Evolutionary conservation across 2,797 vertebrate genomes (phyloP), one percentile per base, ranked within the genome.

Genomic region (Helostoma temminkii): DNA sequence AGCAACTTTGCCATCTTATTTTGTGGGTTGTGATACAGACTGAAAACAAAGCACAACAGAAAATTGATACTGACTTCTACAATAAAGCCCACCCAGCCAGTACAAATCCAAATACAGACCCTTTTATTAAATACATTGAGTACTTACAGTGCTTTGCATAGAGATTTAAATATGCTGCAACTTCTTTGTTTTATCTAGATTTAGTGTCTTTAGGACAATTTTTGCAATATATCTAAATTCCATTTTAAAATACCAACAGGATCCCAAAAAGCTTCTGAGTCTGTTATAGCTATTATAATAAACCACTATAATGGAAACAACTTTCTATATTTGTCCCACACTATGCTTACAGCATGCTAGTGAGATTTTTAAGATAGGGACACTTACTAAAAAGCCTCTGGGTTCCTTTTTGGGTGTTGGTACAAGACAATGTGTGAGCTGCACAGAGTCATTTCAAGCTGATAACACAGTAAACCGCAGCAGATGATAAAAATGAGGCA

Each of bases 341-440:
- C 41, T 58, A 37, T 61, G 63, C 75, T 75, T 71, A 58, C 53
- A 87, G 81, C 78, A 37, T 64, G 30, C 47, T 78, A 28, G 65
- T 72, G 74, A 66, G 57, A 78, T 69, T 77, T 72, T 63, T n/a
- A 63, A 74, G 73, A 79, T 63, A 71, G 48, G 36, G 47, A 66
- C 42, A 62, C 56, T 75, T 66, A 75, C 56, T 37, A 72, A 73
- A 71, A 79, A 52, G 70, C 76, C 82, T 78, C 64, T 47, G 68
- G 79, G 58, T 71, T 66, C 37, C 16, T 73, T 75, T 59, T 49
- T 65, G 37, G 30, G 9, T 73, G 48, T 56, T 43, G 19, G 60
- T 67, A 70, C 19, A 53, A 79, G 37, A 34, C 28, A 56, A 68
- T 53, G 50, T 63, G 59, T 55, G 52, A 53, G 15, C 65, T 69